Percentiles rank a stretch among this genome's conserved stretches.
phyloP scores from a whole-genome alignment of 2,113 vertebrate genomes.

The Galeopterus variegatus region DNA sequence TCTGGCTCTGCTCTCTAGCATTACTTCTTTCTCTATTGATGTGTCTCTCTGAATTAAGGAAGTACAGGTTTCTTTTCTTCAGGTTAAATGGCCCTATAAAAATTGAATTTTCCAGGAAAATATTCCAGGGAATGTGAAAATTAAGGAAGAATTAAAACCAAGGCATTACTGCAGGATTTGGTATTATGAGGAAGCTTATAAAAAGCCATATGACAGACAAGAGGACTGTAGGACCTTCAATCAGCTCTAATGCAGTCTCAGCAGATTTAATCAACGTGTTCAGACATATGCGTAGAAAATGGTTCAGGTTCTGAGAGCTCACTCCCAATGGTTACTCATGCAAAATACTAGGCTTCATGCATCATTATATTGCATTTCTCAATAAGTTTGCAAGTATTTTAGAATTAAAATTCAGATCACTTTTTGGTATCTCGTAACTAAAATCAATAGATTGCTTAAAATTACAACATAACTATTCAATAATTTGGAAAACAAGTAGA shows the following conservation, averaged over 20 bases:
- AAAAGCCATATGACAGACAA: neutral
- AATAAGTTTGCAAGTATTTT: neutral
- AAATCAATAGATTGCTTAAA: neutral
- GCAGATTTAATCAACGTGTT: neutral
- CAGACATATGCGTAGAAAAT: neutral
- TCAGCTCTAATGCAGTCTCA: neutral
- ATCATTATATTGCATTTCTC: neutral
- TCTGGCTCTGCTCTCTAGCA: slow-evolving; percentile 1
- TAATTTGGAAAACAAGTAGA: neutral
- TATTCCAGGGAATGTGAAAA: slow-evolving; percentile 40
- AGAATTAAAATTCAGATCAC: neutral
- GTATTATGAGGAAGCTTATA: neutral
- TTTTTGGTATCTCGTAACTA: neutral
- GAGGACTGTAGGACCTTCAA: neutral
- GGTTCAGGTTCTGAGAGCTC: neutral
- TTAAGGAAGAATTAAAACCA: neutral
- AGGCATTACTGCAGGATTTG: neutral
- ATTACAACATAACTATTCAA: neutral
- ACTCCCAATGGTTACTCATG: neutral
- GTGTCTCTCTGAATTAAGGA: slow-evolving; percentile 27
- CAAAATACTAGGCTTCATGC: neutral
- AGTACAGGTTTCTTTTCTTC: neutral
- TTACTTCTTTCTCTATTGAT: neutral
- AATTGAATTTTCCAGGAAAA: slow-evolving; percentile 53
- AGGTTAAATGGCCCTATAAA: slow-evolving; percentile 37